phyloP scores from a whole-genome alignment of 2,113 vertebrate species.

The Mustela nigripes region DNA sequence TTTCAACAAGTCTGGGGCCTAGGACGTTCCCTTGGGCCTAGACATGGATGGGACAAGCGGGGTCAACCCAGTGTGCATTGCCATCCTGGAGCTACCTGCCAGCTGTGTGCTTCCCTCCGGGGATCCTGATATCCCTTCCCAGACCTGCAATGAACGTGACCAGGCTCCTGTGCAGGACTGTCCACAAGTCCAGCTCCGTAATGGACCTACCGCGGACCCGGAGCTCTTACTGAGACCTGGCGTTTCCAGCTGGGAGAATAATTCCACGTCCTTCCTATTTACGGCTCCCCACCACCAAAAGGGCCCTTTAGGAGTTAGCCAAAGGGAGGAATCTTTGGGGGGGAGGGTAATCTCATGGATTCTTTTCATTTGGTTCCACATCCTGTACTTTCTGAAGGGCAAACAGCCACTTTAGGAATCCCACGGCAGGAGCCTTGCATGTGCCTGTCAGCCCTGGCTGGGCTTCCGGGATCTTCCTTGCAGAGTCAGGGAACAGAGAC shows the following conservation, averaged over 20 bases:
- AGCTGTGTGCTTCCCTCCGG: neutral
- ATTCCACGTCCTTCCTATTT: rapidly evolving
- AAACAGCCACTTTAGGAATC: neutral
- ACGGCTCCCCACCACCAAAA: neutral
- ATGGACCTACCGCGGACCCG: rapidly evolving
- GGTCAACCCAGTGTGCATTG: neutral
- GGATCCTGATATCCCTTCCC: neutral
- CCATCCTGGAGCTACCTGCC: neutral
- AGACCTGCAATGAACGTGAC: neutral
- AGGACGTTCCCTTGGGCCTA: neutral
- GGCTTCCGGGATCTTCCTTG: neutral
- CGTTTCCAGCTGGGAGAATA: neutral
- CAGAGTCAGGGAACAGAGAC: neutral
- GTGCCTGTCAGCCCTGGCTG: rapidly evolving
- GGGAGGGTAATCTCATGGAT: neutral
- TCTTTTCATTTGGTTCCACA: neutral
- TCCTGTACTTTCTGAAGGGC: neutral
- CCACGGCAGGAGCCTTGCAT: rapidly evolving
- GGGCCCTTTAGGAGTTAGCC: neutral
- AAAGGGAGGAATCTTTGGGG: no score
- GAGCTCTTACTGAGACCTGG: neutral
- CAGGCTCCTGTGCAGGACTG: neutral
- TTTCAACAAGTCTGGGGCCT: neutral
- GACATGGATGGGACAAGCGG: neutral
- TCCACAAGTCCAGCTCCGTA: neutral